phyloP scores from a whole-genome alignment of 1,140 invertebrate species.

The Muscidifurax raptorellus region DNA sequence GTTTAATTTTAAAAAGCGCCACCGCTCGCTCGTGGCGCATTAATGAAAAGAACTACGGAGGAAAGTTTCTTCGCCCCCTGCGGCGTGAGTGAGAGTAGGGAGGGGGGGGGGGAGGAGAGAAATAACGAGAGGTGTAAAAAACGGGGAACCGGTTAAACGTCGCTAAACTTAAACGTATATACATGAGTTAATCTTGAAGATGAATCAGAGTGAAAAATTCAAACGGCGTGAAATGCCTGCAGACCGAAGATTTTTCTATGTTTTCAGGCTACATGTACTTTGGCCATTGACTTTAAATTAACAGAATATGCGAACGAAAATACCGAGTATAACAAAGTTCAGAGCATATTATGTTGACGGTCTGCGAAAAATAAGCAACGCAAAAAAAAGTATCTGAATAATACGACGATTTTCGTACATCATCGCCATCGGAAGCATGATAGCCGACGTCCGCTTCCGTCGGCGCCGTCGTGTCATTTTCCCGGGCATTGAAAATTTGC shows the following conservation, averaged over 20 bases:
- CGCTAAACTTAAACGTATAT: background rate
- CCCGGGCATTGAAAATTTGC: conserved; percentile 35
- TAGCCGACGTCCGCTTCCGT: conserved; percentile 28
- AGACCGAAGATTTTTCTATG: no score
- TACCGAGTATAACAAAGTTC: background rate
- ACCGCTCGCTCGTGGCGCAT: background rate
- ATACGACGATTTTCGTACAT: background rate
- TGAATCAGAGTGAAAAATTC: background rate
- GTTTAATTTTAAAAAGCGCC: conserved; percentile 1
- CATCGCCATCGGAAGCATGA: background rate
- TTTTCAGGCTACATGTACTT: no score
- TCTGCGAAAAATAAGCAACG: no score
- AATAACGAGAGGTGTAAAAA: background rate
- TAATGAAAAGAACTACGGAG: conserved; percentile 2
- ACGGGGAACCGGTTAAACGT: background rate
- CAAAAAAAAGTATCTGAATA: background rate
- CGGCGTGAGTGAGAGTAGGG: background rate
- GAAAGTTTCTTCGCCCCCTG: conserved; percentile 1
- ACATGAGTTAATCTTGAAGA: no score
- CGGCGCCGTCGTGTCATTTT: conserved; percentile 5
- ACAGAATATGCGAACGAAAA: no score
- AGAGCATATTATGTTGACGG: no score
- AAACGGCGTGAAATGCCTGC: no score
- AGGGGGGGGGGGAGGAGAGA: background rate
- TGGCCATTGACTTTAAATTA: no score